Conservation (phyloP, 1,140 invertebrate genomes). For the Globodera ellingtonae region DNA sequence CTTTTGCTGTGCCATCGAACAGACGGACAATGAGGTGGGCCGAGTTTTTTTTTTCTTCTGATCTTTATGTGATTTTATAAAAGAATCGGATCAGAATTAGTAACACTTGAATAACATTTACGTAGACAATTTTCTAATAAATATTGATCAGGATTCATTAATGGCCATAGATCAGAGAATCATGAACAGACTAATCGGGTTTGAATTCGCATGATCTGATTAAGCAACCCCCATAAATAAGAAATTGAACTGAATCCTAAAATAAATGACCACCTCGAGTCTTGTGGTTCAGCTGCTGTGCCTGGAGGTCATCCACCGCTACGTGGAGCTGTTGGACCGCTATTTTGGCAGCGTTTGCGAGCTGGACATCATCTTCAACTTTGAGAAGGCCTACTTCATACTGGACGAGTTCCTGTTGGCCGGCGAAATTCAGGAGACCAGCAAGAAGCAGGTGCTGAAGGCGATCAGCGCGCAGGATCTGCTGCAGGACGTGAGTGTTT, state of each 20-base stretch:
- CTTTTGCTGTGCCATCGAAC: constrained; percentile 97
- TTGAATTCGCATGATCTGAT: no score
- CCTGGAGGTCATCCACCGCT: constrained; percentile 95
- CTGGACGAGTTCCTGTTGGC: constrained; percentile 92
- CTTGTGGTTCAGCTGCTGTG: constrained; percentile 94
- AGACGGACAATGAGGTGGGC: constrained; percentile 68
- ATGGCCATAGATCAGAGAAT: no score
- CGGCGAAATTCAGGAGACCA: constrained; percentile 97
- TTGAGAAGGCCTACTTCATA: constrained; percentile 99
- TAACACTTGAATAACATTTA: no score
- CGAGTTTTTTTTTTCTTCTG: no score
- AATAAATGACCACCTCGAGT: constrained; percentile 52
- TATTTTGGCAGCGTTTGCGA: constrained; percentile 96
- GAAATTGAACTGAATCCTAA: no score
- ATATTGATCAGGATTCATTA: no score
- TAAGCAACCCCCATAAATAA: no score
- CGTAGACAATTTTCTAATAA: no score
- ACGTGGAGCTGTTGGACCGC: constrained; percentile 97
- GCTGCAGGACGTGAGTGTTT: constrained; percentile 93
- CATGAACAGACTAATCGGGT: no score
- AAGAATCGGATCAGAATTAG: no score
- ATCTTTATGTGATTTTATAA: no score
- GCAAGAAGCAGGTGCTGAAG: constrained; percentile 97
- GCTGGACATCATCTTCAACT: constrained; percentile 99
- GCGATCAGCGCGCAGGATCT: constrained; percentile 97